Base-by-base conservation (phyloP, 2,113 vertebrate species). In the Apodemus speciosus region DNA sequence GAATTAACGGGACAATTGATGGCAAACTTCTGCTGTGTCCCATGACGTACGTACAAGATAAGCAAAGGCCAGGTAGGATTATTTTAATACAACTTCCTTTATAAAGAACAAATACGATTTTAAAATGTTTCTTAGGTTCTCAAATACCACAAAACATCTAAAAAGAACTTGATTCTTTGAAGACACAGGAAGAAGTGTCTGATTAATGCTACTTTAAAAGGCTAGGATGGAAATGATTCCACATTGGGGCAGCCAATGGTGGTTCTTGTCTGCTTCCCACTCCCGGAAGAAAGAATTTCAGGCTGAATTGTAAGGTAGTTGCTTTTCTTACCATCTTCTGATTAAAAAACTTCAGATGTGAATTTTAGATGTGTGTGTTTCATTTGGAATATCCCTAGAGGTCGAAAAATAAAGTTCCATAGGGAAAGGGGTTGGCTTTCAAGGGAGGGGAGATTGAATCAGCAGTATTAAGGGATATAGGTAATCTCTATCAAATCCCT, bases 71-170 rank as follows among this genome's bases (percentile, higher is more conserved):
- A 91, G 32, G 16, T 73, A 68, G 23, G 64, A 90, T 90, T 91
- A 76, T 85, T 83, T 73, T 81, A 88, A 88, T 3, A 77, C 62
- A 46, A n/a, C 35, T 49, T 94, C 73, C 27, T 79, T 88, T 8
- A 46, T 91, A 77, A 86, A 64, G 1, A 87, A 8, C 20, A 79
- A 88, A 93, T 21, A 60, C 30, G 75, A 93, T 80, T 92, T 89
- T 56, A 92, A 92, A 66, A 76, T 76, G 53, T 49, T 76, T 23
- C 4, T 56, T 93, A 69, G 10, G 79, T 87, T 95, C 43, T 91
- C 3, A 79, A 71, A 84, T 25, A 85, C 56, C 20, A n/a, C 72
- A 87, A 87, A 87, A 25, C 9, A 88, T 60, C 30, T 88, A 38
- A 49, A 27, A 9, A 86, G 18, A 91, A 46, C 7, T 40, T 64